Percentiles rank a stretch among this genome's conserved stretches.
phyloP scores from a whole-genome alignment of 1,140 invertebrate genomes.

The Leptopilina clavipes region DNA sequence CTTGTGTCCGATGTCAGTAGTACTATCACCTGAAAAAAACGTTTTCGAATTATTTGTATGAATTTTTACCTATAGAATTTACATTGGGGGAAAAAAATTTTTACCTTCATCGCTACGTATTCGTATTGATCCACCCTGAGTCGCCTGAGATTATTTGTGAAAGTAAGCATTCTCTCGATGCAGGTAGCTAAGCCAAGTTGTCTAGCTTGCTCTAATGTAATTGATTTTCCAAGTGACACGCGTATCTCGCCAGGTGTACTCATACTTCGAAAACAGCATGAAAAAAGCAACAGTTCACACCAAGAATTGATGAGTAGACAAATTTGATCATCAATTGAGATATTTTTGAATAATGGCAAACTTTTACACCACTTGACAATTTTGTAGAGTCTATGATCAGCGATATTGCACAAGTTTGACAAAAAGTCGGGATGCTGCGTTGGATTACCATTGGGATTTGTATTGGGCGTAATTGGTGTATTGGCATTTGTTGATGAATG shows the following conservation, averaged over 20 bases:
- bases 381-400: slow-evolving; percentile 96
- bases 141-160: slow-evolving; percentile 92
- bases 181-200: slow-evolving; percentile 84
- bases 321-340: slow-evolving; percentile 97
- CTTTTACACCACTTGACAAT: slow-evolving; percentile 99
- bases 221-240: slow-evolving; percentile 85
- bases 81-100: background rate
- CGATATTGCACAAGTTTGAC: slow-evolving; percentile 92
- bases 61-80: too few species aligned
- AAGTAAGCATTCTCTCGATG: slow-evolving; percentile 87
- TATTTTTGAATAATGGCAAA: slow-evolving; percentile 96
- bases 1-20: slow-evolving; percentile 95
- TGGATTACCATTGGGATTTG: slow-evolving; percentile 77
- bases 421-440: slow-evolving; percentile 84
- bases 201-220: slow-evolving; percentile 84
- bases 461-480: slow-evolving; percentile 38
- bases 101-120: slow-evolving; percentile 95
- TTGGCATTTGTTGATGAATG: slow-evolving; percentile 41
- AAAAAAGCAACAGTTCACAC: slow-evolving; percentile 95
- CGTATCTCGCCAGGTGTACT: slow-evolving; percentile 90
- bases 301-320: slow-evolving; percentile 97
- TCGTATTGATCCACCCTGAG: slow-evolving; percentile 96
- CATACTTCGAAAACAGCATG: slow-evolving; percentile 93
- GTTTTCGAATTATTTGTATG: slow-evolving; percentile 26
- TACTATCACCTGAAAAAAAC: slow-evolving; percentile 83